Evolutionary conservation across 1,140 invertebrate genomes (phyloP).

Genomic region (Dendrolimus kikuchii): DNA sequence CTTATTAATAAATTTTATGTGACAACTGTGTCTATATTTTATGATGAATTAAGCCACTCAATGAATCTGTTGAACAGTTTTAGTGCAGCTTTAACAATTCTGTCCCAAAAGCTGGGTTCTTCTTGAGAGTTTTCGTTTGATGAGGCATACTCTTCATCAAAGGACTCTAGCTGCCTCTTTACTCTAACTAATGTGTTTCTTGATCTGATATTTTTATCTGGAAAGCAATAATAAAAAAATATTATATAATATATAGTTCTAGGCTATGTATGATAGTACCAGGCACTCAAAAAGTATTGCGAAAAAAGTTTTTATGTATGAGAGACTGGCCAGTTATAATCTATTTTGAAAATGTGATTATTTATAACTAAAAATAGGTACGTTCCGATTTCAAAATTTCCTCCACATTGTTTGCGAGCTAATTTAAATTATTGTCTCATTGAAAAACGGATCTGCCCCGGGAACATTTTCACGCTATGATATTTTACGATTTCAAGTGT

Average conservation of each 20-base stretch:
- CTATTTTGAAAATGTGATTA: too few species aligned
- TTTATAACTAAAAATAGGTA: too few species aligned
- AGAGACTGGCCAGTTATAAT: too few species aligned
- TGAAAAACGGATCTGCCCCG: too few species aligned
- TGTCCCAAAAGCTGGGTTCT: constrained; percentile 48
- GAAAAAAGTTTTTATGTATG: too few species aligned
- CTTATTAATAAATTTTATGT: neutral
- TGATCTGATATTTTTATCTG: neutral
- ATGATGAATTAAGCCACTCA: constrained; percentile 50
- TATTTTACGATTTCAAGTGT: too few species aligned
- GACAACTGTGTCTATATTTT: neutral
- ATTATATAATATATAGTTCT: neutral
- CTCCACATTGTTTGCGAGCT: too few species aligned
- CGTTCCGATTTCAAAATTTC: too few species aligned
- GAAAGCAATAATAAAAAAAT: neutral
- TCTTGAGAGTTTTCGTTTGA: constrained; percentile 25
- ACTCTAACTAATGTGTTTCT: constrained; percentile 6
- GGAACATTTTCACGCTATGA: too few species aligned
- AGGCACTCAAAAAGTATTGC: neutral
- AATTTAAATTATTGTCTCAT: too few species aligned
- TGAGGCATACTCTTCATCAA: constrained; percentile 37
- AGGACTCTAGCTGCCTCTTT: constrained; percentile 40
- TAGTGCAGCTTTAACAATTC: constrained; percentile 46
- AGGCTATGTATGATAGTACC: neutral
- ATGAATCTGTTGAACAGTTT: constrained; percentile 47